phyloP scores from a whole-genome alignment of 2,888 invertebrate genomes.

The Hyles lineata region DNA sequence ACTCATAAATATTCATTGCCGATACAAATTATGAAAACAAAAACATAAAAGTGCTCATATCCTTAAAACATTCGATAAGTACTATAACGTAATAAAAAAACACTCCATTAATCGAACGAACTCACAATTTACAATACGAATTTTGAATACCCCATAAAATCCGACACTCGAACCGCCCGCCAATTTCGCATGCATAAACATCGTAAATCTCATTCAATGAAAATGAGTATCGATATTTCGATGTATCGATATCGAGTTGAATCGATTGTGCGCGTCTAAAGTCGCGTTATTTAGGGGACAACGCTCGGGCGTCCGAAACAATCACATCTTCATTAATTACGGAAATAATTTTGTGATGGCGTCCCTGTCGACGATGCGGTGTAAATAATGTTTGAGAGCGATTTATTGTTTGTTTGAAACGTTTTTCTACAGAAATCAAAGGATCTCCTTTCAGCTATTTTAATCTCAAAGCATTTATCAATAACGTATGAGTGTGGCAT shows the following conservation, averaged over 20 bases:
- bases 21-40: constrained; percentile 37
- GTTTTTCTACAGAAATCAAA: constrained; percentile 5
- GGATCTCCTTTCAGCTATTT: no score
- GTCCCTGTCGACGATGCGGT: constrained; percentile 49
- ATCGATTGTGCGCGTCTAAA: constrained; percentile 67
- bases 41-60: constrained; percentile 43
- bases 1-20: neutral
- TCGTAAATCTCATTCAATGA: constrained; percentile 79
- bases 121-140: constrained; percentile 66
- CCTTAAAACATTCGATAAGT: constrained; percentile 42
- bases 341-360: constrained; percentile 66
- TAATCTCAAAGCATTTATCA: no score
- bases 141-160: constrained; percentile 80
- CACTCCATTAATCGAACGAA: constrained; percentile 65
- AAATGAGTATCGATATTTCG: constrained; percentile 76
- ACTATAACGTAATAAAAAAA: constrained; percentile 57
- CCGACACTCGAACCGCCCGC: constrained; percentile 73
- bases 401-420: constrained; percentile 2
- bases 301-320: constrained; percentile 69
- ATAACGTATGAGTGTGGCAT: no score
- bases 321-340: constrained; percentile 83
- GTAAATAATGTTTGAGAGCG: constrained; percentile 49
- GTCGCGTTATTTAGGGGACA: constrained; percentile 67
- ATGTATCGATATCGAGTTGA: constrained; percentile 71
- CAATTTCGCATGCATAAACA: constrained; percentile 78